A percentile compares a stretch with the other conserved stretches of the same genome.
phyloP scores from a whole-genome alignment of 35 echinoderm and acorn worm genomes.

The Lytechinus pictus region DNA sequence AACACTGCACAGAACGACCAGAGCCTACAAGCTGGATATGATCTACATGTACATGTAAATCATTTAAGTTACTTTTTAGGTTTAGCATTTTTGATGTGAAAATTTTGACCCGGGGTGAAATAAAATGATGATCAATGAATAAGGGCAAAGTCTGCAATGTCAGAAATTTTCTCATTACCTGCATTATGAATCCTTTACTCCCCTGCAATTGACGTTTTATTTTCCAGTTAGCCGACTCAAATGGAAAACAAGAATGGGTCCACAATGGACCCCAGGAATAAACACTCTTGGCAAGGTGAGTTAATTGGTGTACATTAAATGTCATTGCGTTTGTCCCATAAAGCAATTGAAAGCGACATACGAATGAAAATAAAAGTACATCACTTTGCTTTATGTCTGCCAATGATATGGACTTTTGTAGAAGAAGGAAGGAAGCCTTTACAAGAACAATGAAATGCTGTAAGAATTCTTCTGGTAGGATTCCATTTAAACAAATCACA shows the following conservation, averaged over 20 bases:
- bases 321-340: conserved; percentile 64
- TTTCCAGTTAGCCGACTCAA: conserved; percentile 68
- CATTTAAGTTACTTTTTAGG: no score
- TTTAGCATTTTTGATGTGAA: neutral
- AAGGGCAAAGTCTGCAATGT: no score
- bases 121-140: conserved; percentile 48
- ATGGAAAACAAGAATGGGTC: conserved; percentile 82
- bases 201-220: conserved; percentile 58
- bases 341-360: conserved; percentile 51
- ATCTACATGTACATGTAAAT: no score
- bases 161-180: conserved; percentile 70
- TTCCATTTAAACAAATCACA: conserved; percentile 49
- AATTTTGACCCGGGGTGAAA: neutral
- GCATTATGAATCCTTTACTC: conserved; percentile 52
- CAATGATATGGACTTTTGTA: conserved; percentile 63
- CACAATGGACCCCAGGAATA: conserved; percentile 69
- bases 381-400: conserved; percentile 60
- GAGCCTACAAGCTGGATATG: neutral
- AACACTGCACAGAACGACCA: neutral
- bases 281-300: conserved; percentile 67
- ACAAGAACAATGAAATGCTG: conserved; percentile 57
- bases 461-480: conserved; percentile 51
- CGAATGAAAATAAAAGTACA: conserved; percentile 53
- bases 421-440: conserved; percentile 56
- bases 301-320: conserved; percentile 69